Conservation (phyloP, 2,113 vertebrate genomes). For the Grallaria varia region DNA sequence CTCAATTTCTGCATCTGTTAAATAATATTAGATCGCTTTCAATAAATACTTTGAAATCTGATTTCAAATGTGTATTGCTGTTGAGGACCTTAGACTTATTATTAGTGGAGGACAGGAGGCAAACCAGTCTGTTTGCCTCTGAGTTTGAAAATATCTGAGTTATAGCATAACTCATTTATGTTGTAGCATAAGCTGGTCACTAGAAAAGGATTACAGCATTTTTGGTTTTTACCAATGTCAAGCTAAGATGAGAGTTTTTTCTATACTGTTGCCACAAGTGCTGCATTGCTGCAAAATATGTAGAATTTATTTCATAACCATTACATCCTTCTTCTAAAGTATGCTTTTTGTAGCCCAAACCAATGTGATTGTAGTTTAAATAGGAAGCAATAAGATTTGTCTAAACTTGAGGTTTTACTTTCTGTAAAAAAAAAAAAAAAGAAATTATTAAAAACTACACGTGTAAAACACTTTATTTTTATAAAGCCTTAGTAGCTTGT, state of each 20-base stretch:
- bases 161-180: not conserved
- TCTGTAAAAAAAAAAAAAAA: not conserved
- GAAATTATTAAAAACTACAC: not conserved
- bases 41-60: not conserved
- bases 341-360: not conserved
- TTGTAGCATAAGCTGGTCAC: not conserved
- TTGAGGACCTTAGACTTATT: not conserved
- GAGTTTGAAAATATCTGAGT: not conserved
- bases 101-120: not conserved
- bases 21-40: not conserved
- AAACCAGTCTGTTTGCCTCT: not conserved
- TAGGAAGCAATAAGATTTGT: not conserved
- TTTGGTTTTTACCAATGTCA: not conserved
- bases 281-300: not conserved
- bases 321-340: not conserved
- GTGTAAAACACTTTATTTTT: not conserved
- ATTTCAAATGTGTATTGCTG: not conserved
- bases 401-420: not conserved
- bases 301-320: not conserved
- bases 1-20: not conserved
- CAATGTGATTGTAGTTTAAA: not conserved
- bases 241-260: not conserved
- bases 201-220: not conserved
- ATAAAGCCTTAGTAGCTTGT: not conserved
- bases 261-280: not conserved